Percentiles rank a stretch among this genome's conserved stretches.
Evolutionary conservation across 2,797 vertebrate genomes (phyloP).

Genomic region (Knipowitschia caucasica): DNA sequence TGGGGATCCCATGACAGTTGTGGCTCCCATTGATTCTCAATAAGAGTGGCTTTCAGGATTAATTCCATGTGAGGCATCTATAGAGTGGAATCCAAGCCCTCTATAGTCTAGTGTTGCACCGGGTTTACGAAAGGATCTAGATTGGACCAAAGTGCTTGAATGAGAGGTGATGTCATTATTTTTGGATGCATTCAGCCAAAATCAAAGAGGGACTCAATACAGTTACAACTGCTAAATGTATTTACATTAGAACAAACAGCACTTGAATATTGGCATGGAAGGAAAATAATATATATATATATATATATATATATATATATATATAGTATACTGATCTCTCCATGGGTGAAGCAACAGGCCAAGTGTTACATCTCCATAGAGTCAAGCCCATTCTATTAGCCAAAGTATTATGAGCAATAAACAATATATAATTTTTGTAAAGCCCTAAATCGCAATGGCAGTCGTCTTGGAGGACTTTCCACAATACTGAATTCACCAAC

Average conservation of each 20-base stretch:
- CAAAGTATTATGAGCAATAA: no score
- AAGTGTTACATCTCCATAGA: no score
- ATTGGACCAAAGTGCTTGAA: neutral
- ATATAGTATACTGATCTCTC: no score
- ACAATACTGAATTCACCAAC: no score
- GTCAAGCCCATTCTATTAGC: no score
- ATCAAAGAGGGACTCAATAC: neutral
- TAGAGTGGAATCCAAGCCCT: neutral
- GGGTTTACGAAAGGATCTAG: neutral
- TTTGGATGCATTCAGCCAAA: neutral
- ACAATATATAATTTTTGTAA: no score
- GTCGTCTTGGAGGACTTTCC: no score
- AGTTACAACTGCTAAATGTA: neutral
- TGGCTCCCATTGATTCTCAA: slow-evolving; percentile 1
- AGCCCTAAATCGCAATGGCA: no score
- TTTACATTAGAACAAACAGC: neutral
- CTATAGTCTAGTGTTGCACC: neutral
- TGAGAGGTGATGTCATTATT: neutral
- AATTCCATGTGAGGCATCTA: neutral
- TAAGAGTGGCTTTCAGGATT: neutral
- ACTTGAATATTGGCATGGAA: neutral
- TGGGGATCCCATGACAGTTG: neutral
- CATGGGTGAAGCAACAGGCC: no score
- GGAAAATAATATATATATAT: no score
- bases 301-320: no score